Evolutionary conservation across 2,113 vertebrate genomes (phyloP), one percentile per base, ranked within the genome.

Genomic region (Pitta sordida): DNA sequence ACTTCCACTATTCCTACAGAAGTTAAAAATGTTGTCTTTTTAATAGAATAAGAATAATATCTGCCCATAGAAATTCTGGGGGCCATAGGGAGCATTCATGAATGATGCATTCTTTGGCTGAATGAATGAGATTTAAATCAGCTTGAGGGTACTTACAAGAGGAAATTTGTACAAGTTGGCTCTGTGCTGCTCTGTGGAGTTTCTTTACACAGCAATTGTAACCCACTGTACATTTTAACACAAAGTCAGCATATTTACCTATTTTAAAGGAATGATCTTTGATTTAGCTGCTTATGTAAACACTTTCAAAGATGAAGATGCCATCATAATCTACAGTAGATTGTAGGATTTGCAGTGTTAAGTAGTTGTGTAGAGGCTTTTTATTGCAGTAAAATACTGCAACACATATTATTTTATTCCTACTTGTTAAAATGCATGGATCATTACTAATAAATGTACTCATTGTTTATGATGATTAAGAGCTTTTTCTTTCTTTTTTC

Each of bases 401-500:
- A 20, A 46, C 44, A 46, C 44, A 21, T 62, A 37, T 83, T 93
- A 23, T 26, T 84, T 85, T 52, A 56, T 78, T 93, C 9, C 7
- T 10, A 15, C 23, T 64, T 80, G 48, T 2, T 70, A 43, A 86
- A 81, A 78, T 64, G n/a, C 8, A 21, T 68, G 19, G 30, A 53
- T 62, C 22, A 4, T 76, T 87, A 48, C 79, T 87, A 71, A 10
- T 18, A 68, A 58, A 6, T 27, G 6, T 49, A 17, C 30, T 82
- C 7, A 17, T 53, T 71, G 83, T 89, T 83, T 75, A 46, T 55
- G 46, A 46, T 3, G 1, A 83, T 83, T 91, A 91, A 96, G 36
- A 91, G 36, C 22, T 75, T 88, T 83, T 46, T 86, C 17, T 91
- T 90, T 69, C 36, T 63, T 83, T 94, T 88, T 83, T 86, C 67